Base-by-base conservation (phyloP, 2,797 vertebrate genomes). In the Liasis olivaceus region DNA sequence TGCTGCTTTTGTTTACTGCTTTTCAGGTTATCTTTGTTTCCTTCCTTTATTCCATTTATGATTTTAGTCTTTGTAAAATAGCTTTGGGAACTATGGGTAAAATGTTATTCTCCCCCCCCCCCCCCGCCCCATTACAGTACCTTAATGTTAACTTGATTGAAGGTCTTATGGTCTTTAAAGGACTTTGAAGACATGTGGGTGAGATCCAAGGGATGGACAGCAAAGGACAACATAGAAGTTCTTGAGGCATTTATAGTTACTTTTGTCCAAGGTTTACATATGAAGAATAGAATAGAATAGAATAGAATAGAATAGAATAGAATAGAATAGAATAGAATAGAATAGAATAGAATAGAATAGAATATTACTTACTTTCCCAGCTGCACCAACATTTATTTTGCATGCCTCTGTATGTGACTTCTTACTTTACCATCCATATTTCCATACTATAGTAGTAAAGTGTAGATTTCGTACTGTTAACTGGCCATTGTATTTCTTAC, bases 211-310 rank as follows among this genome's bases (percentile, higher is more conserved):
- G 8, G 77, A 47, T 60, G 90, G 81, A 24, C 86, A 62, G 31
- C 69, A 91, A 91, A 85, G 93, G 94, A 94, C 88, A 64, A 8
- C 85, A 95, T 96, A 94, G 88, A 97, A 60, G 15, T 63, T 63
- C 14, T 87, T 69, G n/a, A 31, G 22, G 6, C 31, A 58, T 3
- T 36, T 47, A 4, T n/a, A 60, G 14, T n/a, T 88, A 66, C 28
- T 88, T 14, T 28, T 64, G 24, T 51, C 42, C 42, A 64, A 64
- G 1, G 26, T 42, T 28, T 51, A 66, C 63, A 62, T 11, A 54
- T 87, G 58, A 87, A 59, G 13, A 47, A 47, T 26, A 88, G 60
- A 85, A 84, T 6, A 81, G 22, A 47, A 47, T 22, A 81, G 36
- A 81, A 22, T 6, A 22, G 4, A 24, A 81, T 24, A 17, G 17